These are phyloP conservation scores for Periophthalmus magnuspinnatus DNA, from an alignment of 2,797 vertebrate species.

Conservation along the genomic window DNA sequence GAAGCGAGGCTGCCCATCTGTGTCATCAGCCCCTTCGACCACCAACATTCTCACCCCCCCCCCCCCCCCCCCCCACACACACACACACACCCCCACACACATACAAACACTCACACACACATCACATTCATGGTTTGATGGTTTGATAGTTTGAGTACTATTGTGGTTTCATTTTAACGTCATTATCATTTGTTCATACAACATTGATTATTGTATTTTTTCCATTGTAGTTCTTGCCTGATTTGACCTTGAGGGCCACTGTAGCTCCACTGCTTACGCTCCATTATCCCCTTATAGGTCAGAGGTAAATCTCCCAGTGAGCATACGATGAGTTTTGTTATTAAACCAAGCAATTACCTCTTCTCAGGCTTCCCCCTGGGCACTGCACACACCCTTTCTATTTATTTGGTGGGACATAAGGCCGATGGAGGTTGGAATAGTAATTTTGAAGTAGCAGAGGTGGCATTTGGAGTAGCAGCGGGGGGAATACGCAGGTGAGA, in stretches of 20 bases:
- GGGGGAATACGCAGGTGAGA: constrained; percentile 37
- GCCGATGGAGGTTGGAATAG: constrained; percentile 54
- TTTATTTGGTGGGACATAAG: constrained; percentile 68
- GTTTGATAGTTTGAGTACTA: too few species aligned
- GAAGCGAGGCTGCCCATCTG: too few species aligned
- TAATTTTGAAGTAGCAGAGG: constrained; percentile 52
- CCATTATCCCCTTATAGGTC: constrained; percentile 52
- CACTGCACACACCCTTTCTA: constrained; percentile 18
- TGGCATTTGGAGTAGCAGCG: constrained; percentile 62
- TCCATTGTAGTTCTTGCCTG: constrained; percentile 1
- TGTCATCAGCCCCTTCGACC: too few species aligned
- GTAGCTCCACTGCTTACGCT: constrained; percentile 5
- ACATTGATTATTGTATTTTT: neutral
- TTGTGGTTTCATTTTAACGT: neutral
- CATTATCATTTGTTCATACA: neutral
- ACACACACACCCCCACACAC: too few species aligned
- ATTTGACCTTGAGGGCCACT: constrained; percentile 7
- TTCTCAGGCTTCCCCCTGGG: constrained; percentile 24
- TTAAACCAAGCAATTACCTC: constrained; percentile 61
- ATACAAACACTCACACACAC: too few species aligned
- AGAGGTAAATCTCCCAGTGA: constrained; percentile 50
- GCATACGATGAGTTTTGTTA: constrained; percentile 68
- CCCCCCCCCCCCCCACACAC: too few species aligned
- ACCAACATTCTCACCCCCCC: too few species aligned
- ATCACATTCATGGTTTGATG: too few species aligned